These are phyloP conservation scores for Ageneiosus marmoratus DNA, from an alignment of 2,113 vertebrate species.

Conservation along the genomic window DNA sequence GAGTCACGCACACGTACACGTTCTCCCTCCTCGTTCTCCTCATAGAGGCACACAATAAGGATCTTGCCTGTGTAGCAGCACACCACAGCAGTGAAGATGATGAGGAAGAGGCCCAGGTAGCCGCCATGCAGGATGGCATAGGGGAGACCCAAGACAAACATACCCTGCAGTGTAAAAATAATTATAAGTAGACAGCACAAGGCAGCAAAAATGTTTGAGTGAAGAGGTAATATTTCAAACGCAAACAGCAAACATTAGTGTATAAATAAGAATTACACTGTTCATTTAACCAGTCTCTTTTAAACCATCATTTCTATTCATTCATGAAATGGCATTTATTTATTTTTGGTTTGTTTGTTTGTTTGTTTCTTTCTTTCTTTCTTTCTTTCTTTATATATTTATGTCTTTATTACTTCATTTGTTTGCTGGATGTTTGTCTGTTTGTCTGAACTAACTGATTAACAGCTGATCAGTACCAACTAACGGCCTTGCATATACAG, in stretches of 20 bases:
- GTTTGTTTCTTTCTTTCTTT: not conserved
- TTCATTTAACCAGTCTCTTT: not conserved
- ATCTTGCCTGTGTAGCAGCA: conserved; percentile 99
- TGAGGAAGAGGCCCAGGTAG: conserved; percentile 96
- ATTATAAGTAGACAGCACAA: not conserved
- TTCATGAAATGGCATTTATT: not conserved
- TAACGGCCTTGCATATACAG: no score
- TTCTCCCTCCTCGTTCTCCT: conserved; percentile 94
- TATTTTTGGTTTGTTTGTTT: not conserved
- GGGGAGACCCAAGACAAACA: conserved; percentile 97
- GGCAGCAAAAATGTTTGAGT: not conserved
- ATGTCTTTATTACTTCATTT: not conserved
- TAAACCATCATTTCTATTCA: not conserved
- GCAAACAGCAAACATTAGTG: not conserved
- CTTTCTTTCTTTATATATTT: not conserved
- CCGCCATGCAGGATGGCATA: conserved; percentile 97
- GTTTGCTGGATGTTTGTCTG: not conserved
- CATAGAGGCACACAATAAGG: conserved; percentile 94
- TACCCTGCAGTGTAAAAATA: conserved; percentile 76
- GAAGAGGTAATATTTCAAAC: not conserved
- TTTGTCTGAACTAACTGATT: not conserved
- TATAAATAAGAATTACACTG: not conserved
- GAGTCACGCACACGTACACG: conserved; percentile 93
- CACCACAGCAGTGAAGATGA: conserved; percentile 95
- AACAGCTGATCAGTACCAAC: no score